Percentiles rank a stretch among this genome's conserved stretches.
These are phyloP conservation scores for Spondyliosoma cantharus DNA, from an alignment of 2,797 vertebrate genomes.

Conservation along the genomic window DNA sequence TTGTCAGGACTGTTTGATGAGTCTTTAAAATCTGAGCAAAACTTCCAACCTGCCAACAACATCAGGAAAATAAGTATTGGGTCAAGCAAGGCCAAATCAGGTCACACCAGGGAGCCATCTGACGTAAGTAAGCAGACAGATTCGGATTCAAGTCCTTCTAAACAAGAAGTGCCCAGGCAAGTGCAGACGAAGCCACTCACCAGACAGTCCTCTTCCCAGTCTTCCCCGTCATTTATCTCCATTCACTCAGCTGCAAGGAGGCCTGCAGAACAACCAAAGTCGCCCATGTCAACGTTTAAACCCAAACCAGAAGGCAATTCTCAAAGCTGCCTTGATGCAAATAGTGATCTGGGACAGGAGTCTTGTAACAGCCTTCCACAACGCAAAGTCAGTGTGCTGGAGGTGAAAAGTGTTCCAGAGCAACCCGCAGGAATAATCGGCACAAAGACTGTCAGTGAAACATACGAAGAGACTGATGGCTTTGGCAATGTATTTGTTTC, in stretches of 20 bases:
- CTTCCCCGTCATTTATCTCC: constrained; percentile 91
- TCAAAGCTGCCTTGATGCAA: constrained; percentile 29
- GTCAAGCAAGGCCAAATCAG: constrained; percentile 85
- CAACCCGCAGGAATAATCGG: constrained; percentile 82
- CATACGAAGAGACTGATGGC: constrained; percentile 87
- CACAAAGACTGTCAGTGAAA: constrained; percentile 87
- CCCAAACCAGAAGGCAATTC: constrained; percentile 47
- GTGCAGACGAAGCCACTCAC: constrained; percentile 52
- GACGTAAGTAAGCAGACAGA: constrained; percentile 32
- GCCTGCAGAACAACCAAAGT: constrained; percentile 77
- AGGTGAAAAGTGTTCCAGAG: constrained; percentile 85
- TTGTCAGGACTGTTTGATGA: constrained; percentile 90
- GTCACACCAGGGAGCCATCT: constrained; percentile 53
- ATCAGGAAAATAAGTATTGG: constrained; percentile 87
- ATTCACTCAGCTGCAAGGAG: constrained; percentile 91
- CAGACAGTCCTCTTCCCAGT: constrained; percentile 81
- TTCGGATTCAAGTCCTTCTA: constrained; percentile 39
- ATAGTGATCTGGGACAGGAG: constrained; percentile 24
- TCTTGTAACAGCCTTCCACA: constrained; percentile 65
- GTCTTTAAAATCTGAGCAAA: constrained; percentile 83
- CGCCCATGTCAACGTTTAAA: constrained; percentile 68
- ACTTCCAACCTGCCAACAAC: constrained; percentile 77
- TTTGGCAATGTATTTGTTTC: constrained; percentile 88
- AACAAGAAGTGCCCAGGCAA: constrained; percentile 37
- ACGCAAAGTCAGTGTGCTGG: constrained; percentile 85